A percentile compares a stretch with the other conserved stretches of the same genome.
Conservation (phyloP, 2,888 invertebrate species). For the Chaitophorus viminalis region DNA sequence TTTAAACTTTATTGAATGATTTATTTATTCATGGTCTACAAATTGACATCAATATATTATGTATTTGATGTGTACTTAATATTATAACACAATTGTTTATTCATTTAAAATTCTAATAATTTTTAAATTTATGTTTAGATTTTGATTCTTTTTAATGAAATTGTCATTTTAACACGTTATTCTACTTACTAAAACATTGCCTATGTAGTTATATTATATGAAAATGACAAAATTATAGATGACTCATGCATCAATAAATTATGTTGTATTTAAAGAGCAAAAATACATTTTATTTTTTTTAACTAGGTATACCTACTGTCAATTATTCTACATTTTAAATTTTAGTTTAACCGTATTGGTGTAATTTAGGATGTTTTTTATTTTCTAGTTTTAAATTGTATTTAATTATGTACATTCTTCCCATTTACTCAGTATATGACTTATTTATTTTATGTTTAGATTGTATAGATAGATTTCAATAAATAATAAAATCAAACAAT, state of each 20-base stretch:
- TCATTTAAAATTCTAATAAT: neutral
- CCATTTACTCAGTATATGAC: too few relatives aligned
- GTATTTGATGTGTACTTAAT: neutral
- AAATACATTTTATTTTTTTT: neutral
- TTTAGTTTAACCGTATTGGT: neutral
- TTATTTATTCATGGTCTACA: conserved; percentile 30
- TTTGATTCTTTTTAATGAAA: neutral
- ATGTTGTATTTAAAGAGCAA: neutral
- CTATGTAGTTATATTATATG: neutral
- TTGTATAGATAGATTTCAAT: too few relatives aligned
- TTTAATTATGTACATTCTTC: too few relatives aligned
- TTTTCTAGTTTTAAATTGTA: neutral
- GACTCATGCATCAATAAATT: conserved; percentile 23
- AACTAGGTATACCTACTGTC: neutral
- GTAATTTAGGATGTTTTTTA: neutral
- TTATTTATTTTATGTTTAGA: too few relatives aligned
- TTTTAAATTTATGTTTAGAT: neutral
- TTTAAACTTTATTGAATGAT: neutral
- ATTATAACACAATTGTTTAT: conserved; percentile 4
- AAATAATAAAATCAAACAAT: too few relatives aligned
- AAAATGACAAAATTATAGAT: conserved; percentile 2
- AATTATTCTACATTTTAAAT: neutral
- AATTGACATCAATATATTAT: conserved; percentile 22
- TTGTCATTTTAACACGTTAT: neutral
- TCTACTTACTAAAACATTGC: neutral